These are phyloP conservation scores for Galendromus occidentalis DNA, from an alignment of 1,140 invertebrate genomes.

Conservation along the genomic window DNA sequence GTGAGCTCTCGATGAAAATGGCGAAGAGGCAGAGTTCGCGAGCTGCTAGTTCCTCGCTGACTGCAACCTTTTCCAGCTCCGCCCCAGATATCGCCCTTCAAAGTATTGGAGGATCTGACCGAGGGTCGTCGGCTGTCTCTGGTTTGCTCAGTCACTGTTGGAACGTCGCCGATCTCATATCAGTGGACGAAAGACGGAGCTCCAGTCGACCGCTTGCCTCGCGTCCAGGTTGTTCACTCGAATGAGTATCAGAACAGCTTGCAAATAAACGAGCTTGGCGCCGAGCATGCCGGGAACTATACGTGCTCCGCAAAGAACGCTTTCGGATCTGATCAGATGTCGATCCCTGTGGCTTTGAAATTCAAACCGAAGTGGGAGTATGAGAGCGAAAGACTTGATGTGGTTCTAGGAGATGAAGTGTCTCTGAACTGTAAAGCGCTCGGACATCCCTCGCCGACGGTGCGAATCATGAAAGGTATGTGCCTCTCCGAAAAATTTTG, in stretches of 20 bases:
- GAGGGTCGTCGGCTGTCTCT: background rate
- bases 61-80: background rate
- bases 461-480: background rate
- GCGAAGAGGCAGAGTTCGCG: too few relatives aligned
- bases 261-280: background rate
- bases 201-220: background rate
- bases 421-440: background rate
- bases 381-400: background rate
- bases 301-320: conserved; percentile 47
- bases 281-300: conserved; percentile 40
- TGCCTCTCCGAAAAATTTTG: too few relatives aligned
- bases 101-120: background rate
- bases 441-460: background rate
- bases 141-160: background rate
- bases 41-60: too few relatives aligned
- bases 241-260: background rate
- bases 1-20: too few relatives aligned
- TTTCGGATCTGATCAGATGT: conserved; percentile 35
- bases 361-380: background rate
- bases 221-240: background rate
- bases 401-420: conserved; percentile 1
- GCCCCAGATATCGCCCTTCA: background rate
- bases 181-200: background rate
- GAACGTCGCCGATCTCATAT: background rate
- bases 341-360: background rate